phyloP scores from a whole-genome alignment of 2,797 vertebrate genomes.

The Chanos chanos region DNA sequence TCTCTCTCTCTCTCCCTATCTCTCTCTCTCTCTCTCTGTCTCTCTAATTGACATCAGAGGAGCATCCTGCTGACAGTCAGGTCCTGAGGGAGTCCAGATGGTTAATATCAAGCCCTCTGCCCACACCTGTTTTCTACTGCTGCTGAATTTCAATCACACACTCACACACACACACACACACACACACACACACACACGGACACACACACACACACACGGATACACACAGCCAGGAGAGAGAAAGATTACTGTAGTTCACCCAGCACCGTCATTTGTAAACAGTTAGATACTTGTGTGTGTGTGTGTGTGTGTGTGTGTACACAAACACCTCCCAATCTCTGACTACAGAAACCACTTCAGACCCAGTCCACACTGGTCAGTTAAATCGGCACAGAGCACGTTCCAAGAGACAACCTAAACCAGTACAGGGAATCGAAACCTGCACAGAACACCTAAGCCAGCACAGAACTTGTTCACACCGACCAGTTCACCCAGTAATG shows the following conservation, averaged over 20 bases:
- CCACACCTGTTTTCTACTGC: constrained; percentile 51
- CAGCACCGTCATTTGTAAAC: constrained; percentile 33
- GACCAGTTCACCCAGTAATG: too few relatives aligned
- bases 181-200: neutral
- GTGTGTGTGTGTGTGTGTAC: neutral
- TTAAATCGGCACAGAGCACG: too few relatives aligned
- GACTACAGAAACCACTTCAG: too few relatives aligned
- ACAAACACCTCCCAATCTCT: neutral
- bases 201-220: neutral
- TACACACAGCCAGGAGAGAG: neutral
- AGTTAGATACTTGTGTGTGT: constrained; percentile 22
- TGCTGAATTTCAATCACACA: constrained; percentile 41
- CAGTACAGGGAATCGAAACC: neutral
- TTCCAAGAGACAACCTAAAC: too few relatives aligned
- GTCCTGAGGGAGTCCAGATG: constrained; percentile 51
- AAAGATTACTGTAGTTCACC: constrained; percentile 12
- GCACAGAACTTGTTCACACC: too few relatives aligned
- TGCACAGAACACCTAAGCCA: neutral
- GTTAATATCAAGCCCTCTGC: constrained; percentile 46
- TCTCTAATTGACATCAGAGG: constrained; percentile 50
- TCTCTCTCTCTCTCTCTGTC: constrained; percentile 19
- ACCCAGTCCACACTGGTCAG: too few relatives aligned
- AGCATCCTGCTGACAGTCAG: constrained; percentile 45
- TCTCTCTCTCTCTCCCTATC: neutral
- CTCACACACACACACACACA: neutral